These are phyloP conservation scores for Mareca strepera DNA, from an alignment of 2,797 vertebrate species.

Conservation along the genomic window DNA sequence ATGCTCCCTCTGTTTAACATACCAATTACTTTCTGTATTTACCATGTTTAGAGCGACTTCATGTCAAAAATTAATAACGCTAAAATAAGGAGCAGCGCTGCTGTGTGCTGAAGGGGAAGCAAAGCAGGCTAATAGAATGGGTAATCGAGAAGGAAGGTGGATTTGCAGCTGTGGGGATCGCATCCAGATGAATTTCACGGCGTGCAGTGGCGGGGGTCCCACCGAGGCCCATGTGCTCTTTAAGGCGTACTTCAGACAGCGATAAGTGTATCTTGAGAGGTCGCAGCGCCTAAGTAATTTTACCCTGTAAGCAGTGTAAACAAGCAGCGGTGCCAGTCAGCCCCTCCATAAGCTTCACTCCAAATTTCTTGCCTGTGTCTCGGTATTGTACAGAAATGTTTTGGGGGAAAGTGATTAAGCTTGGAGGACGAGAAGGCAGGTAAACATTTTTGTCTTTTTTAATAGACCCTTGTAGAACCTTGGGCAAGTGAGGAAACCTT, in stretches of 20 bases:
- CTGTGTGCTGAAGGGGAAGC: neutral
- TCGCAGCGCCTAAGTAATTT: rapidly evolving
- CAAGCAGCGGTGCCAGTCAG: neutral
- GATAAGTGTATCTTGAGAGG: constrained; percentile 7
- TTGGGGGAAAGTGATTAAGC: neutral
- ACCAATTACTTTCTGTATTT: constrained; percentile 60
- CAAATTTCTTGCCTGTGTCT: neutral
- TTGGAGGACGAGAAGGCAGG: neutral
- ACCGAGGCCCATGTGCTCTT: neutral
- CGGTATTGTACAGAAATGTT: neutral
- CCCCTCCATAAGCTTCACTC: neutral
- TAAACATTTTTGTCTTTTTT: neutral
- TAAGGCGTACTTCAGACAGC: constrained; percentile 21
- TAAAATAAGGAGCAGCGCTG: neutral
- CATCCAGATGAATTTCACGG: neutral
- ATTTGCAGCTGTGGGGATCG: constrained; percentile 18
- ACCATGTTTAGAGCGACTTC: constrained; percentile 31
- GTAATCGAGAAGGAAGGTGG: neutral
- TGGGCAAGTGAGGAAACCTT: neutral
- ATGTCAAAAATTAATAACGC: constrained; percentile 67
- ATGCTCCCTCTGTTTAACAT: constrained; percentile 51
- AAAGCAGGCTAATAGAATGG: neutral
- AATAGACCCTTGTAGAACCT: neutral
- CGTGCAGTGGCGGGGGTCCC: rapidly evolving
- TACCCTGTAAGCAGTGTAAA: neutral